These are phyloP conservation scores for Laspeyria flexula DNA, from an alignment of 2,888 invertebrate genomes.

Conservation along the genomic window DNA sequence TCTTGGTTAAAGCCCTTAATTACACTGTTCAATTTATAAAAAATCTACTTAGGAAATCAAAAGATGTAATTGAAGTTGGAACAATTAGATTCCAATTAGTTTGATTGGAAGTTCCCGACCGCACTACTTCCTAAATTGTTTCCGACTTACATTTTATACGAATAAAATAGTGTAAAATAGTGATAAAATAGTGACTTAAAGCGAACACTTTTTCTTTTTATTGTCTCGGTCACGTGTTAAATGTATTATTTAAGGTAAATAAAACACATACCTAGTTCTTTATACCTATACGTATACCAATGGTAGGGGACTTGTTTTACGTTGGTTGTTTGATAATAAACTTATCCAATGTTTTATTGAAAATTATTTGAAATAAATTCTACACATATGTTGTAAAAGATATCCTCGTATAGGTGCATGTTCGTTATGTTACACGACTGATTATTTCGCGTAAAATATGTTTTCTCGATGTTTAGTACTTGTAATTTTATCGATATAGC, in stretches of 20 bases:
- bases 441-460: slow-evolving; percentile 26
- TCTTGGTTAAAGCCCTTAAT: too few species aligned
- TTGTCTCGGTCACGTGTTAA: neutral
- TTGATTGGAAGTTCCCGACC: too few species aligned
- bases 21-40: too few species aligned
- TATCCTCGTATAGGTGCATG: slow-evolving; percentile 30
- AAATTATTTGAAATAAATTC: slow-evolving; percentile 53
- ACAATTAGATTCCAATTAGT: too few species aligned
- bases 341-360: slow-evolving; percentile 56
- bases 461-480: slow-evolving; percentile 15
- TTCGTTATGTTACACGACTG: slow-evolving; percentile 31
- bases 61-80: too few species aligned
- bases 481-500: slow-evolving; percentile 11
- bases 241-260: neutral
- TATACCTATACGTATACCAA: neutral
- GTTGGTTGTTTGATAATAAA: slow-evolving; percentile 44
- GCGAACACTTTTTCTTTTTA: neutral
- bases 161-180: too few species aligned
- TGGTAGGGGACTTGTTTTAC: slow-evolving; percentile 41
- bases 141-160: too few species aligned
- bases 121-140: too few species aligned
- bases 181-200: too few species aligned
- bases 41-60: too few species aligned
- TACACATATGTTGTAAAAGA: slow-evolving; percentile 34
- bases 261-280: neutral